Conservation (phyloP, 1,140 invertebrate species). For the Drosophila fuyamai region DNA sequence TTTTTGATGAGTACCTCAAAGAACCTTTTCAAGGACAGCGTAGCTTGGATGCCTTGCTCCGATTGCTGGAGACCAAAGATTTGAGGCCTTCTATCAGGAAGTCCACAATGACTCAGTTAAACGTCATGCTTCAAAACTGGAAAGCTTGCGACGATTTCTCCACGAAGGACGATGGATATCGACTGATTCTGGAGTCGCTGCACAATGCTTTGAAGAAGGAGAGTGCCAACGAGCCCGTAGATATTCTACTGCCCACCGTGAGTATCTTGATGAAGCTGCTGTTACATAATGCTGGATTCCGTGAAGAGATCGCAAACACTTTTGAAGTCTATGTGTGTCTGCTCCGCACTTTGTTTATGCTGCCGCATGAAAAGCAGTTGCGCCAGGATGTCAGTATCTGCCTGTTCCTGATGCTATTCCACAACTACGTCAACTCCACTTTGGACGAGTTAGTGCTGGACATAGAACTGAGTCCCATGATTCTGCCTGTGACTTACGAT, state of each 20-base stretch:
- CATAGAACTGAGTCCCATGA: constrained; percentile 32
- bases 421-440: constrained; percentile 33
- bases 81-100: constrained; percentile 61
- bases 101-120: constrained; percentile 71
- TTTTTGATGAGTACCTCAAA: constrained; percentile 34
- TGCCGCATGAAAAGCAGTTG: constrained; percentile 37
- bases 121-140: constrained; percentile 70
- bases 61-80: constrained; percentile 56
- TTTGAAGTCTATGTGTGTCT: constrained; percentile 50
- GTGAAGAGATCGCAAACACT: constrained; percentile 36
- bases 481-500: constrained; percentile 52
- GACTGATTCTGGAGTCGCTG: constrained; percentile 37
- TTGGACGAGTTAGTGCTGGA: constrained; percentile 29
- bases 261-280: constrained; percentile 63
- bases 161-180: constrained; percentile 7
- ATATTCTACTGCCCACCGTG: constrained; percentile 56
- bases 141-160: constrained; percentile 34
- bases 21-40: constrained; percentile 8
- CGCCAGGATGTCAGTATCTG: constrained; percentile 49
- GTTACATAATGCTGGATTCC: constrained; percentile 35
- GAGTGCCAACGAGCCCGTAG: constrained; percentile 22
- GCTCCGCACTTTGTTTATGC: constrained; percentile 51
- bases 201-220: constrained; percentile 26
- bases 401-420: constrained; percentile 65
- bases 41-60: constrained; percentile 51